These are phyloP conservation scores for Myotis pilosus DNA, from an alignment of 2,797 vertebrate genomes.

Conservation along the genomic window DNA sequence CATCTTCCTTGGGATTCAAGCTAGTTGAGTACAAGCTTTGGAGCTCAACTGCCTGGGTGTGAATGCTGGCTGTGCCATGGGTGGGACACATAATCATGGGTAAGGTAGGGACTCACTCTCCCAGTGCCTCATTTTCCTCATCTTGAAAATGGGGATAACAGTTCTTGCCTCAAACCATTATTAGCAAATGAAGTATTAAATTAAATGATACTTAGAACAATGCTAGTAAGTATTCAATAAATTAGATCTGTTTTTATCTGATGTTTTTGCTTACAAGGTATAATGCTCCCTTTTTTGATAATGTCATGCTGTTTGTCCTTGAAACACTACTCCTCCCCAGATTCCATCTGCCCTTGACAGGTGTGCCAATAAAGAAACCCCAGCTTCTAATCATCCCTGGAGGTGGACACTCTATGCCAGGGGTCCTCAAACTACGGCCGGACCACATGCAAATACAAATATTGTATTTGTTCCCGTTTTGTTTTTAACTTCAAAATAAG, in stretches of 20 bases:
- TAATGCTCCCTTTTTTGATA: not conserved
- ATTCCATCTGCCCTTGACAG: not conserved
- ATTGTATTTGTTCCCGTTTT: too few species aligned
- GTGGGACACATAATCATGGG: fast-evolving
- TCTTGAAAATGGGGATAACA: not conserved
- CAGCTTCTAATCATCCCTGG: not conserved
- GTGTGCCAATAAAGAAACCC: not conserved
- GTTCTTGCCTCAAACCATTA: not conserved
- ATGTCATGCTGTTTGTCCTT: not conserved
- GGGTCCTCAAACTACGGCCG: too few species aligned
- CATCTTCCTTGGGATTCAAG: not conserved
- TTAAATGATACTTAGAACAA: not conserved
- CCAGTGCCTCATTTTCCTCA: not conserved
- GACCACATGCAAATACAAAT: too few species aligned
- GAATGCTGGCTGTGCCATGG: not conserved
- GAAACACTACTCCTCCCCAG: not conserved
- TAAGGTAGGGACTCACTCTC: not conserved
- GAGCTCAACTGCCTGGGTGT: fast-evolving
- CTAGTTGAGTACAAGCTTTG: not conserved
- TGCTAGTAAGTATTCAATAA: not conserved
- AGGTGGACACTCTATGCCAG: not conserved
- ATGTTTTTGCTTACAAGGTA: not conserved
- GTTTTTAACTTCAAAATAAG: too few species aligned
- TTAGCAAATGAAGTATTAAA: not conserved
- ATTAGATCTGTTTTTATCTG: not conserved